Conservation (phyloP, 2,888 invertebrate genomes). For the Aleiodes alternator region DNA sequence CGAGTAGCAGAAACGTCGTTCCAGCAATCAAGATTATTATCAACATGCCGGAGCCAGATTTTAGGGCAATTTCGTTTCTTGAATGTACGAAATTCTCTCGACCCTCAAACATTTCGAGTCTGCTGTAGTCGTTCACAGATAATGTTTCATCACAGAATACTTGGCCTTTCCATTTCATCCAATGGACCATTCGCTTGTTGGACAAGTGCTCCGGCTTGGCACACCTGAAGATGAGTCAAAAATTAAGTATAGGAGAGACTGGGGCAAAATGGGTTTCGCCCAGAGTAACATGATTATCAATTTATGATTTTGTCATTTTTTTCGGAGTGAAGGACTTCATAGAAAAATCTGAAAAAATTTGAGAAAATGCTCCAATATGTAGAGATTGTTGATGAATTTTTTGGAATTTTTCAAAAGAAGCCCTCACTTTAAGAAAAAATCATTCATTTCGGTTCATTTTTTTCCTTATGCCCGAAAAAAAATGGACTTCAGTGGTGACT, state of each 20-base stretch:
- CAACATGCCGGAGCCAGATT: conserved; percentile 63
- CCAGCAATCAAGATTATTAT: conserved; percentile 58
- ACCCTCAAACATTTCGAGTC: conserved; percentile 26
- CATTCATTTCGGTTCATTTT: too few species aligned
- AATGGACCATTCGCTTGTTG: conserved; percentile 78
- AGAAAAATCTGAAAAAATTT: too few species aligned
- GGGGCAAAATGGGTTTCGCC: too few species aligned
- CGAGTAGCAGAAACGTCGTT: conserved; percentile 60
- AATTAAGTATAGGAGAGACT: conserved; percentile 1
- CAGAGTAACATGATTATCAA: too few species aligned
- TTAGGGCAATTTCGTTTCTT: conserved; percentile 23
- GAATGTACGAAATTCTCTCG: not conserved
- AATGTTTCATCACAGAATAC: conserved; percentile 75
- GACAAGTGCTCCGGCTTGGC: conserved; percentile 76
- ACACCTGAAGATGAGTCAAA: conserved; percentile 74
- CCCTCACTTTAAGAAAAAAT: too few species aligned
- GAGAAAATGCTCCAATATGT: too few species aligned
- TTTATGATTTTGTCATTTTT: too few species aligned
- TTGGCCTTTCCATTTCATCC: conserved; percentile 78
- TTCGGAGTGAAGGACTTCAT: too few species aligned
- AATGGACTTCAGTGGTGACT: not conserved
- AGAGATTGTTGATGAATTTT: too few species aligned
- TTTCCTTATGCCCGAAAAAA: not conserved
- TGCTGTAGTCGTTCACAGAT: conserved; percentile 54
- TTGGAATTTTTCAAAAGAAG: too few species aligned